A percentile compares a stretch with the other conserved stretches of the same genome.
These are phyloP conservation scores for Choreutis nemorana DNA, from an alignment of 2,888 invertebrate species.

Conservation along the genomic window DNA sequence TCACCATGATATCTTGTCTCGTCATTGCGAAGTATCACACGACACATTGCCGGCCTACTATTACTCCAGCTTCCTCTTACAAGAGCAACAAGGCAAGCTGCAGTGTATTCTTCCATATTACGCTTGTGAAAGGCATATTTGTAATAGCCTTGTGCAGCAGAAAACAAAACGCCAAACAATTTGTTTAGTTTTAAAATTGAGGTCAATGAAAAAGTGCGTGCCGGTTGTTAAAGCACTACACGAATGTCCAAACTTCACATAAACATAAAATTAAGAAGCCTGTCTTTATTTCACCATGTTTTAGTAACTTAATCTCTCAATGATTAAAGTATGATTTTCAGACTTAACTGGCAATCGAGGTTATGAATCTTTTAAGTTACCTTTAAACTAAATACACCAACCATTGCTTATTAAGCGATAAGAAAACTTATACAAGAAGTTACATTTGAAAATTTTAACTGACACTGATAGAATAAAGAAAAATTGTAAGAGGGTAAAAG, in stretches of 20 bases:
- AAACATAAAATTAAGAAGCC: too few relatives aligned
- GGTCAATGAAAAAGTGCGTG: conserved; percentile 28
- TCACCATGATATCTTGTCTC: conserved; percentile 8
- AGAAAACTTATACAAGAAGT: too few relatives aligned
- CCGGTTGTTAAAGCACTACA: too few relatives aligned
- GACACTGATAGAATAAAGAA: too few relatives aligned
- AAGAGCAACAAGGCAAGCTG: conserved; percentile 16
- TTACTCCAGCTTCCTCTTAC: conserved; percentile 13
- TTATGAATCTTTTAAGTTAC: too few relatives aligned
- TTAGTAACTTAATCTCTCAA: background rate
- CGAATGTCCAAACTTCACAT: too few relatives aligned
- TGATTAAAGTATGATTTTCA: background rate
- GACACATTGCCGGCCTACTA: conserved; percentile 18
- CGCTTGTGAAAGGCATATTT: conserved; percentile 30
- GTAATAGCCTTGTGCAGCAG: conserved; percentile 24
- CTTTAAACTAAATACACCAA: too few relatives aligned
- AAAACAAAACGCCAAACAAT: conserved; percentile 26
- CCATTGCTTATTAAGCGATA: too few relatives aligned
- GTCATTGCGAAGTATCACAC: conserved; percentile 11
- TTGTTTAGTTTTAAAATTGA: conserved; percentile 18
- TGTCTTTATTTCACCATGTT: background rate
- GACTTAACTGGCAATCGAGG: too few relatives aligned
- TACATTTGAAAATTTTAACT: too few relatives aligned
- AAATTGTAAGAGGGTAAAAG: too few relatives aligned
- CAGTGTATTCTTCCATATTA: conserved; percentile 16